Conservation (phyloP, 2,797 vertebrate species). For the Catharus ustulatus region DNA sequence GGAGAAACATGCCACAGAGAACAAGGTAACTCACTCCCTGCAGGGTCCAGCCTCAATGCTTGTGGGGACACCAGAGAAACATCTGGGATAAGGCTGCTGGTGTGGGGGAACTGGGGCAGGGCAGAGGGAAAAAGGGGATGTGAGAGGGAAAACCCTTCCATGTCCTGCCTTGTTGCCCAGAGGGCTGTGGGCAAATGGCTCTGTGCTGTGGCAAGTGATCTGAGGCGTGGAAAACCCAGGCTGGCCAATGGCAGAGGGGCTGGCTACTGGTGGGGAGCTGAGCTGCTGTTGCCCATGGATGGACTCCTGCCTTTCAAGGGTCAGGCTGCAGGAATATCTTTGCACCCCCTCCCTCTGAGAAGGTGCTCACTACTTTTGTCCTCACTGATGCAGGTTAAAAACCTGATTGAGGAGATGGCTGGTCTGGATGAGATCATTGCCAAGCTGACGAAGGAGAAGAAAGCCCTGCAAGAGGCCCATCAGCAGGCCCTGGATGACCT, state of each 20-base stretch:
- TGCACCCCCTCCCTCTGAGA: background rate
- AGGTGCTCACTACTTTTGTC: background rate
- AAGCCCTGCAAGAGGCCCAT: slow-evolving; percentile 91
- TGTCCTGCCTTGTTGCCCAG: background rate
- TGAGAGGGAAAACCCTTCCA: background rate
- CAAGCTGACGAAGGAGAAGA: slow-evolving; percentile 92
- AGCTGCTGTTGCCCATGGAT: background rate
- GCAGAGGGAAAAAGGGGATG: background rate
- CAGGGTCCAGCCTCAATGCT: background rate
- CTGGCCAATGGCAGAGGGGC: background rate
- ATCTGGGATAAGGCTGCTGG: background rate
- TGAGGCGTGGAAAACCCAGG: background rate
- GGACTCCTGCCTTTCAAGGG: background rate
- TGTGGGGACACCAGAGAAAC: background rate
- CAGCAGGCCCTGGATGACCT: slow-evolving; percentile 93
- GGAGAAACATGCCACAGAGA: slow-evolving; percentile 92
- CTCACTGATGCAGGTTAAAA: slow-evolving; percentile 84
- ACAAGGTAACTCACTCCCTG: slow-evolving; percentile 79
- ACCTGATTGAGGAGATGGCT: slow-evolving; percentile 93
- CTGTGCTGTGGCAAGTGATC: background rate
- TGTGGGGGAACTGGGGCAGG: background rate
- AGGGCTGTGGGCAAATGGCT: background rate
- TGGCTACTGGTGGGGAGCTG: background rate
- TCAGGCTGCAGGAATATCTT: background rate
- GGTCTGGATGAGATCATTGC: slow-evolving; percentile 88